Base-by-base conservation (phyloP, 2,113 vertebrate genomes). In the Hippocampus zosterae region DNA sequence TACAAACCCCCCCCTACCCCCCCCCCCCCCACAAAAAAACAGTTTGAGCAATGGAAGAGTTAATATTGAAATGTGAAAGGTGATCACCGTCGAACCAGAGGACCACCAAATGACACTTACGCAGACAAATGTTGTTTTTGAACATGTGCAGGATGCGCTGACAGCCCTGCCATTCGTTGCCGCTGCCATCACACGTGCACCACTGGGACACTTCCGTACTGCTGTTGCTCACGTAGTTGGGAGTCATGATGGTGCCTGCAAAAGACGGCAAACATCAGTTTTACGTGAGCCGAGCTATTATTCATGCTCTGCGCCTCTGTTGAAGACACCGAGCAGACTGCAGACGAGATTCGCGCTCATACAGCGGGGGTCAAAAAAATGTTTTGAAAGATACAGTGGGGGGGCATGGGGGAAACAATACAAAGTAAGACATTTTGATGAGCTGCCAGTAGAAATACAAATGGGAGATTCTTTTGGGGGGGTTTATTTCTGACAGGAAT, bases 221-320 rank as follows among this genome's bases (percentile, higher is more conserved):
- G 90, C 92, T 90, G 80, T 94, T 96, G 82, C 92, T 95, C 85
- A 97, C 77, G 3, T 97, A 99, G 91, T 99, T 99, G 56, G 97
- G 96, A 69, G 97, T 99, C 94, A 98, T 95, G 69, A 92, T 90
- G 9, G 96, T 99, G 23, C 97, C 97, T 99, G 83, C 29, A 69
- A 48, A 71, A 72, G 61, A 72, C 23, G 59, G 40, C 52, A 63
- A 57, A 64, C 62, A 18, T 65, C 40, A 16, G 13, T 44, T 65
- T 46, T 18, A 65, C 9, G 23, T 60, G 1, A 37, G 65, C 42
- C 55, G 23, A 21, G 27, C 56, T 56, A 73, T 69, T 69, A 2
- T 69, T 70, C 1, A 73, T 74, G 70, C 77, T 27, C 75, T 70
- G 48, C 65, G 66, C 29, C 25, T 73, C 44, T 53, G 27, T 66